phyloP scores from a whole-genome alignment of 2,113 vertebrate genomes.

The Ictalurus punctatus region DNA sequence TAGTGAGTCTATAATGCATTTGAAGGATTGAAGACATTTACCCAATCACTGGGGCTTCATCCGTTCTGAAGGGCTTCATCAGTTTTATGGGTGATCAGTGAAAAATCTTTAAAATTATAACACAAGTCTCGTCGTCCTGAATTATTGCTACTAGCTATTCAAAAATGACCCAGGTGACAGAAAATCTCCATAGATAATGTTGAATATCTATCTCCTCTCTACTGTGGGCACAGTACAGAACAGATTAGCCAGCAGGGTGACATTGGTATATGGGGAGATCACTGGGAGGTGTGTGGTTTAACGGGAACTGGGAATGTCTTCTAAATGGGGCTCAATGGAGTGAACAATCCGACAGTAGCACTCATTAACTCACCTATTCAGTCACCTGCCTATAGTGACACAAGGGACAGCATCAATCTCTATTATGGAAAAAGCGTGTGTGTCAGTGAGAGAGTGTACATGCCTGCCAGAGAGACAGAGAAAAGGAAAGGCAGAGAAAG shows the following conservation, averaged over 20 bases:
- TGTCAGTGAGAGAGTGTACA: background rate
- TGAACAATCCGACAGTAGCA: constrained; percentile 39
- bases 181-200: constrained; percentile 6
- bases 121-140: background rate
- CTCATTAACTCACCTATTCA: constrained; percentile 76
- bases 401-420: constrained; percentile 70
- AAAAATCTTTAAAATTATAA: constrained; percentile 9
- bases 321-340: constrained; percentile 28
- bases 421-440: constrained; percentile 67
- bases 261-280: constrained; percentile 4
- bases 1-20: constrained; percentile 22
- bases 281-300: constrained; percentile 13
- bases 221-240: constrained; percentile 11
- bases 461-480: background rate
- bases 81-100: background rate
- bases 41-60: constrained; percentile 8
- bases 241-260: constrained; percentile 23
- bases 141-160: constrained; percentile 15
- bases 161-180: constrained; percentile 9
- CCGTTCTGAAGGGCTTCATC: background rate
- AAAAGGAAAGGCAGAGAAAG: constrained; percentile 19
- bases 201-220: background rate
- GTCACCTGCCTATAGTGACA: constrained; percentile 66
- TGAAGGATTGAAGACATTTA: constrained; percentile 12
- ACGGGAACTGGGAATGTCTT: constrained; percentile 7